Base-by-base conservation (phyloP, 2,888 invertebrate genomes). In the Lycia hirtaria region DNA sequence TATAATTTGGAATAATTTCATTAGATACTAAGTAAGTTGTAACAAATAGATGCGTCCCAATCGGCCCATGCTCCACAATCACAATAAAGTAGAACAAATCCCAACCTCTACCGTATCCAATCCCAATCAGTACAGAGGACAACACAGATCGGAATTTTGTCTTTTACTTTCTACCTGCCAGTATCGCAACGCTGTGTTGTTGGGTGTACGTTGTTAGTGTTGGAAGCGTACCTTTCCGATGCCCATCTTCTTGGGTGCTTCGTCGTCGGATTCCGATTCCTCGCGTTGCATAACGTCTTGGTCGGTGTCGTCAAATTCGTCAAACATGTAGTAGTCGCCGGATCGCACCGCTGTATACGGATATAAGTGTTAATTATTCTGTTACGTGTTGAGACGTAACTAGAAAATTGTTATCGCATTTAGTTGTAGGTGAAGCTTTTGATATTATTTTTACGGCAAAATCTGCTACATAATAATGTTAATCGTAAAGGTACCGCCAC, bases 321-420 rank as follows among this genome's bases (percentile, higher is more conserved):
- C 98, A 92, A 99, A 99, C 98, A 99, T 98, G 92, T 98, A 99
- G 92, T 99, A 99, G 90, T 99, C 99, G 14, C 99, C 99, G 59
- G 98, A 98, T 48, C 99, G 95, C 57, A 99, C 96, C 48, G 99
- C 99, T 99, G 92, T 81, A 87, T 69, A 72, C 37, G 64, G 71
- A 57, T 61, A 67, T 44, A 26, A 6, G 33, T 28, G 44, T 62
- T 52, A 56, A 24, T 50, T 33, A 6, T 41, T 15, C 41, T 17
- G 17, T 14, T 19, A n/a, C 7, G 0, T 15, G 28, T 40, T 12
- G 38, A 49, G 61, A 62, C 57, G 69, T 65, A 65, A 69, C 59
- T 65, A 71, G 69, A 56, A 56, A 60, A 60, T 28, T 22, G 12
- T 30, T 30, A 6, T 33, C 5, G 3, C 24, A 6, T 10, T 44